Base-by-base conservation (phyloP, 2,888 invertebrate species). In the Drosophila vallismaia region DNA sequence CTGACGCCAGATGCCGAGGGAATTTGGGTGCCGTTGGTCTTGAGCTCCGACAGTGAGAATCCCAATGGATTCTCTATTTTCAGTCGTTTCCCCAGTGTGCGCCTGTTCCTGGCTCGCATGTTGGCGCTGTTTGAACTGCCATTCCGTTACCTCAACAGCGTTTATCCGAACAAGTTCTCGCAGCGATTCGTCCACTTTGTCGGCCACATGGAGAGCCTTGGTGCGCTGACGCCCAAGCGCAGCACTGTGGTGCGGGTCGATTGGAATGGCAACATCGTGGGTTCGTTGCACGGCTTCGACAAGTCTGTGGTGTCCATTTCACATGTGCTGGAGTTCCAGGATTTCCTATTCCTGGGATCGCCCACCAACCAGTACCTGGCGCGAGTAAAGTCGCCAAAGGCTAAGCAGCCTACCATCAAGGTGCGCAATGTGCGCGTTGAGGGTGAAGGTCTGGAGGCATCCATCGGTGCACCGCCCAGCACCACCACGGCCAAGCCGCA, bases 221-320 rank as follows among this genome's bases (percentile, higher is more conserved):
- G 69, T 38, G 40, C 87, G 3, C 42, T 91, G 46, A 38, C 86
- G 5, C 92, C 94, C 4, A 90, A 92, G 31, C 91, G 93, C 53
- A 88, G 93, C 3, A 94, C 94, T 0, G 90, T 96, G 46, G 77
- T 96, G 38, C 94, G 95, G 85, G 80, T 96, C 0, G 94, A 95
- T 85, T 94, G 94, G 93, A 93, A 93, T 77, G 97, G 97, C 19
- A 94, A 95, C 67, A 93, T 97, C 71, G 88, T 95, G 4, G 95
- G 95, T 28, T 93, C 94, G 4, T 93, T 95, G 71, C 95, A 94
- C 84, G 93, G 94, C 45, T 93, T 93, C 0, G 94, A 95, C 83
- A 92, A 92, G 38, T 92, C 93, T 24, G 81, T 95, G 1, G 57
- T 74, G 0, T 88, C 89, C 8, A 92, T 95, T 19, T 94, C 95